Evolutionary conservation across 2,888 invertebrate genomes (phyloP), one percentile per base, ranked within the genome.

Genomic region (Agonopterix alstromeriana): DNA sequence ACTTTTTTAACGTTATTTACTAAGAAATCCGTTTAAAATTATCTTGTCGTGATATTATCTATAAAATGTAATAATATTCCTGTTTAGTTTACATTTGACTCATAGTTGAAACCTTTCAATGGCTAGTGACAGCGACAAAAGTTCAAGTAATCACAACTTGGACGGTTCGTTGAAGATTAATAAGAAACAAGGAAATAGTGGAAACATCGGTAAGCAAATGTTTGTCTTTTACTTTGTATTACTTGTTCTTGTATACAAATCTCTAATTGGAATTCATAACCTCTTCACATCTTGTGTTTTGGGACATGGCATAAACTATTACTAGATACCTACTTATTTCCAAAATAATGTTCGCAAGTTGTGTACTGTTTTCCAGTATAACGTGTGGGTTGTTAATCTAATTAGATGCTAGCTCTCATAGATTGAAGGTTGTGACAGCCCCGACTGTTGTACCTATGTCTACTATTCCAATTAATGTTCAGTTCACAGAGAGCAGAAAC

Each of bases 81-180:
- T 43, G 11, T 45, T 35, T 36, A 45, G 8, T 3, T 38, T 38
- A 35, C 41, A 10, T 46, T 10, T 46, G 43, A 47, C 27, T 51
- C 11, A 10, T 42, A 44, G 36, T 44, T 41, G 49, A 48, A 49
- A 43, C 67, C 65, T 77, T 84, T 82, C 85, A 81, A 88, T 88
- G 87, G 87, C 87, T 77, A 87, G 84, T 88, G 88, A 88, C 81
- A 84, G 75, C 79, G 84, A 85, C 65, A 86, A 84, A 83, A 80
- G 76, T 86, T 84, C 76, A 60, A 77, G 73, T 77, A 82, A 77
- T 82, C 80, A 77, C 58, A 85, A 82, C 72, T 83, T 82, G 59
- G 82, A 85, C 66, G 83, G 82, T 63, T 82, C 82, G 53, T 47
- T 84, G 62, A 88, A 78, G 63, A 77, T 61, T 66, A 77, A 61